These are phyloP conservation scores for Apostichopus leukothele DNA, from an alignment of 53 echinoderm and acorn worm species.

Conservation along the genomic window DNA sequence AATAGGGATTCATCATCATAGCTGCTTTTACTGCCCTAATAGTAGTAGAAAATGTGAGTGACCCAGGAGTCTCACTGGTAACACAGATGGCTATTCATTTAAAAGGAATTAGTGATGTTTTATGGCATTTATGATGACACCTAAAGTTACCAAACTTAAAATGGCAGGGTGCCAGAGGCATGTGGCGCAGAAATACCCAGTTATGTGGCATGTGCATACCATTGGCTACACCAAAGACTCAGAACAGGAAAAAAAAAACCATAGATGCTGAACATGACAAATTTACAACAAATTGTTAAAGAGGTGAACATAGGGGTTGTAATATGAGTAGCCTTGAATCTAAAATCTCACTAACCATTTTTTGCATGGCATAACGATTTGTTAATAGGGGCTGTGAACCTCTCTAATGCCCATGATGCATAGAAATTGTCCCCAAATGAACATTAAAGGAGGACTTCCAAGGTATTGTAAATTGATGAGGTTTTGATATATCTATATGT, in stretches of 20 bases:
- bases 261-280: not conserved
- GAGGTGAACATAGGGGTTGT: not conserved
- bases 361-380: not conserved
- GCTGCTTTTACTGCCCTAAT: too few species aligned
- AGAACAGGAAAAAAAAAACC: not conserved
- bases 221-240: not conserved
- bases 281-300: slow-evolving; percentile 7
- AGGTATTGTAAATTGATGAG: not conserved
- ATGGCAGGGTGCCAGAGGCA: slow-evolving; percentile 32
- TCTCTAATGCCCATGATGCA: not conserved
- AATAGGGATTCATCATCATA: too few species aligned
- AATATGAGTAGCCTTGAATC: not conserved
- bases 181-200: slow-evolving; percentile 18
- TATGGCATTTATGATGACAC: slow-evolving; percentile 28
- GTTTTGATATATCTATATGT: too few species aligned
- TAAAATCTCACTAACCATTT: not conserved
- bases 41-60: too few species aligned
- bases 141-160: not conserved
- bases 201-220: slow-evolving; percentile 14
- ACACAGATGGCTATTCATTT: slow-evolving; percentile 27
- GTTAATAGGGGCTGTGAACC: slow-evolving; percentile 11
- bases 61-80: not conserved
- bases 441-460: slow-evolving; percentile 1
- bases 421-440: not conserved
- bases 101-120: slow-evolving; percentile 23